Evolutionary conservation across 2,113 vertebrate genomes (phyloP), one percentile per base, ranked within the genome.

Genomic region (Coturnix japonica): DNA sequence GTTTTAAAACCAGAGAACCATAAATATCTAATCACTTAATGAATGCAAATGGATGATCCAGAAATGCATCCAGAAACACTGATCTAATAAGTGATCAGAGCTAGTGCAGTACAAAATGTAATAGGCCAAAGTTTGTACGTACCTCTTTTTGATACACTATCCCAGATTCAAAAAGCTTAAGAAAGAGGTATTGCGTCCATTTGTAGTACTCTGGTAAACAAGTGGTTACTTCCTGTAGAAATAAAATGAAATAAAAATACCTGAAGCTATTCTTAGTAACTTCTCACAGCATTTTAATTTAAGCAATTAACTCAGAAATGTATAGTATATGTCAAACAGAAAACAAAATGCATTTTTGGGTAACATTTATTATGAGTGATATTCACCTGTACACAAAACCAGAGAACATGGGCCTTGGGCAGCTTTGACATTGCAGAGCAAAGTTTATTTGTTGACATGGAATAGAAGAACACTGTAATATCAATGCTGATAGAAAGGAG

Each of bases 141-240:
- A 99, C 99, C 98, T 99, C 99, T 97, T 99, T 99, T 91, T 99
- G 99, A 97, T 99, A 99, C 26, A 98, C 99, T 66, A 99, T 96
- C 13, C 98, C 99, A 67, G 98, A 98, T 96, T 99, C 97, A 60
- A 98, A 99, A 85, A 99, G 98, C 88, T 98, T 99, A 86, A 99
- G 94, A 80, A 99, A 99, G 82, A 99, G 97, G 96, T 98, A 99
- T 12, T 99, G 99, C 4, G 99, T 99, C 99, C 99, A 99, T 69
- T 89, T 99, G 97, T 99, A 99, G 97, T 99, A 99, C 63, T 99
- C 98, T 53, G 99, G 98, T 39, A 96, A 98, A 94, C 99, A 99
- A 12, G 99, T 99, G 41, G 98, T 99, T 89, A 99, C 95, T 97
- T 99, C 99, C 99, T 99, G 97, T 53, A 93, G 91, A 94, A 81